Evolutionary conservation across 2,888 invertebrate species (phyloP).

Genomic region (Stenotaenia linearis): DNA sequence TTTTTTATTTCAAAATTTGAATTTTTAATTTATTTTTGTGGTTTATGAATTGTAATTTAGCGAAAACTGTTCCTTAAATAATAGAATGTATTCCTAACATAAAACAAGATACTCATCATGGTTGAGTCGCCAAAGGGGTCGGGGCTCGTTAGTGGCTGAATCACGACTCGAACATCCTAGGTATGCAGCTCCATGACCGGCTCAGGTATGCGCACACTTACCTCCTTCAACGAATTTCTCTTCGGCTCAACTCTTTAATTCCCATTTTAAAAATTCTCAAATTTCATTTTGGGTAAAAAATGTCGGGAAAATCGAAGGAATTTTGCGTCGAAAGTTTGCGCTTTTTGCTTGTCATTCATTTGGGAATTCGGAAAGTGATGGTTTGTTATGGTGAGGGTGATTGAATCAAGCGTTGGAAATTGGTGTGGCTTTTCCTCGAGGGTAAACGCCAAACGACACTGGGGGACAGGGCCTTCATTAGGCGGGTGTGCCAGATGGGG

Average conservation of each 20-base stretch:
- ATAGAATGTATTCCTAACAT: not conserved
- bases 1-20: too few relatives aligned
- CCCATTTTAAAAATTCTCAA: too few relatives aligned
- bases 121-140: not conserved
- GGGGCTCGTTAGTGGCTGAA: constrained; percentile 3
- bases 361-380: not conserved
- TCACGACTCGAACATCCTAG: not conserved
- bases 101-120: not conserved
- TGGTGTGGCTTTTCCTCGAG: not conserved
- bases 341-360: not conserved
- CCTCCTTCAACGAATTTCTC: not conserved
- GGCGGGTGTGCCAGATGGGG: constrained; percentile 14
- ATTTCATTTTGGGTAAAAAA: too few relatives aligned
- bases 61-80: not conserved
- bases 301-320: too few relatives aligned
- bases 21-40: too few relatives aligned
- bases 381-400: not conserved
- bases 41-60: not conserved
- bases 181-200: constrained; percentile 15
- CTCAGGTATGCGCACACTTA: not conserved
- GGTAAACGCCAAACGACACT: not conserved
- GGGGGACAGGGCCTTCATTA: constrained; percentile 12
- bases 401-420: not conserved
- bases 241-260: too few relatives aligned
- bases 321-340: not conserved